Evolutionary conservation across 2,888 invertebrate genomes (phyloP), one percentile per base, ranked within the genome.

Genomic region (Trachelus iudaicus): DNA sequence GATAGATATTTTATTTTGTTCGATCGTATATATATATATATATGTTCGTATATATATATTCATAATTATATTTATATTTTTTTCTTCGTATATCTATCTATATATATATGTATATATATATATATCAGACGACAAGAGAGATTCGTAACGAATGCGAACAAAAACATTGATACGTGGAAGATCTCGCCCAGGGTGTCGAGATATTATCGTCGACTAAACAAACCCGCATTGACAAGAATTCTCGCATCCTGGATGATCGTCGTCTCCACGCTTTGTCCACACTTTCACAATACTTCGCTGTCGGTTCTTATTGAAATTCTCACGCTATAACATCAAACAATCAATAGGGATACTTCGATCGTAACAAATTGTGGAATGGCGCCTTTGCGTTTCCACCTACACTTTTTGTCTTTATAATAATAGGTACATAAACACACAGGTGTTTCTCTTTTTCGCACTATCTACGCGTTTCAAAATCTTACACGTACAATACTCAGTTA

Each of bases 1-100:
- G 89, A 88, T 85, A 89, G 87, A 89, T 88, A 89, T 86, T 89
- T 89, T 89, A 89, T 89, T 89, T 89, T 82, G 86, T 87, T 87
- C 84, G 83, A 56, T 84, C 81, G 84, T 83, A 81, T 34, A 35
- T 35, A 74, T 56, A 69, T 69, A 40, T 34, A 74, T 35, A 35
- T 56, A 23, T 81, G 80, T 81, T 77, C 15, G 40, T 40, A 40
- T 40, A 40, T 56, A 40, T 56, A 56, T 56, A 56, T 23, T 56
- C 83, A 83, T 85, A 85, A 83, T 85, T 86, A 84, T 84, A 85
- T 86, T 83, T 86, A 83, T 85, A 81, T 84, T 79, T 23, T 79
- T 2, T 56, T 23, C 69, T 75, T 82, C 79, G 30, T 13, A 33
- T 81, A 81, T 83, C 81, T 83, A 82, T 78, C 77, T 35, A 35